Conservation (phyloP, 2,797 vertebrate species). For the Centropyge bicolor region DNA sequence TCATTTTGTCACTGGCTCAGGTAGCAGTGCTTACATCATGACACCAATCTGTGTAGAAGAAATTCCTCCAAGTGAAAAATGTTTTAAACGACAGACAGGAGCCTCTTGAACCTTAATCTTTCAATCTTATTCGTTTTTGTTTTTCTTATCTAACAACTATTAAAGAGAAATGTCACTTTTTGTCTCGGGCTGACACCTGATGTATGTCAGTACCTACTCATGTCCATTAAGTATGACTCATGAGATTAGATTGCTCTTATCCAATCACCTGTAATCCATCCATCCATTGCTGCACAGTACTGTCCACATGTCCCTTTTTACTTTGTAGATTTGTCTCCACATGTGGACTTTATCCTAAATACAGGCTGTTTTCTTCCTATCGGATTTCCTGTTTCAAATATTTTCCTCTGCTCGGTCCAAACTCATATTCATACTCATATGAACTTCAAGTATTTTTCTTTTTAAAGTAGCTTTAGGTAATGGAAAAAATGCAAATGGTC, state of each 20-base stretch:
- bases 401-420: background rate
- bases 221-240: conserved; percentile 23
- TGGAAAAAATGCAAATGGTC: conserved; percentile 14
- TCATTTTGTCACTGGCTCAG: conserved; percentile 28
- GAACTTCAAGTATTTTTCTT: conserved; percentile 9
- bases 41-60: conserved; percentile 7
- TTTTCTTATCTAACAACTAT: background rate
- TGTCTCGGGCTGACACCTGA: conserved; percentile 5
- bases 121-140: conserved; percentile 3
- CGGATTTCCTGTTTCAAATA: too few relatives aligned
- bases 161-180: conserved; percentile 7
- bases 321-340: background rate
- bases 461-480: background rate
- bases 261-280: background rate
- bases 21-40: conserved; percentile 14
- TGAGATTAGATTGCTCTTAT: conserved; percentile 1
- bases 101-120: background rate
- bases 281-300: background rate
- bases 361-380: background rate
- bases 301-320: background rate
- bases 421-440: background rate
- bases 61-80: conserved; percentile 19
- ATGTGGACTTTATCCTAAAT: background rate
- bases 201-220: background rate
- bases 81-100: background rate